Evolutionary conservation across 2,888 invertebrate species (phyloP), one percentile per base, ranked within the genome.

Genomic region (Folsomia candida): DNA sequence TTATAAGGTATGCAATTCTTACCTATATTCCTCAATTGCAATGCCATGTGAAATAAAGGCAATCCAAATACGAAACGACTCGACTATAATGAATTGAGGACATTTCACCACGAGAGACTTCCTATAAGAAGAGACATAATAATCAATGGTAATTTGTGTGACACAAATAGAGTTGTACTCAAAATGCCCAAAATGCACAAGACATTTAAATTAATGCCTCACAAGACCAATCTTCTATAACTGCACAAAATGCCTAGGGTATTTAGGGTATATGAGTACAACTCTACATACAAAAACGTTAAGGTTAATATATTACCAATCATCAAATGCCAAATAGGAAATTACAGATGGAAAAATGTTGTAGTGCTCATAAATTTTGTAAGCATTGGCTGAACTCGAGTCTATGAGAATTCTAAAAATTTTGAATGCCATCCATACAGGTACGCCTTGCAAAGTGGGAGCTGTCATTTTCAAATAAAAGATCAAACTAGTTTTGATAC

Each of bases 11-110:
- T n/a, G 1, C 47, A 6, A 11, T 37, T 4, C 70, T 72, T 71
- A 73, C 76, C 65, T 25, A 51, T 74, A 76, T 57, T 76, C 76
- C 51, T 73, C 62, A 14, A 76, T 67, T 4, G 70, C 76, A 22
- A 72, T 51, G 9, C 72, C 74, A 57, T 70, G 65, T 22, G 58
- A 26, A 0, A 76, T 62, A 54, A 76, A 69, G 0, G 70, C 68
- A 29, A 68, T 47, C 76, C 76, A 76, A 14, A 70, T 64, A 51
- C 70, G 70, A 51, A 74, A 76, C 1, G 73, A 70, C 29, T 76
- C 76, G 20, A 76, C n/a, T 9, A 76, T 65, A 1, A 76, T 24
- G 4, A 62, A 26, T 63, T 72, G 73, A n/a, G 64, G 62, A 11
- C 67, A 67, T 6, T 51, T 14, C 9, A 76, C 68, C n/a, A n/a